Base-by-base conservation (phyloP, 2,888 invertebrate genomes). In the Hyalella azteca region DNA sequence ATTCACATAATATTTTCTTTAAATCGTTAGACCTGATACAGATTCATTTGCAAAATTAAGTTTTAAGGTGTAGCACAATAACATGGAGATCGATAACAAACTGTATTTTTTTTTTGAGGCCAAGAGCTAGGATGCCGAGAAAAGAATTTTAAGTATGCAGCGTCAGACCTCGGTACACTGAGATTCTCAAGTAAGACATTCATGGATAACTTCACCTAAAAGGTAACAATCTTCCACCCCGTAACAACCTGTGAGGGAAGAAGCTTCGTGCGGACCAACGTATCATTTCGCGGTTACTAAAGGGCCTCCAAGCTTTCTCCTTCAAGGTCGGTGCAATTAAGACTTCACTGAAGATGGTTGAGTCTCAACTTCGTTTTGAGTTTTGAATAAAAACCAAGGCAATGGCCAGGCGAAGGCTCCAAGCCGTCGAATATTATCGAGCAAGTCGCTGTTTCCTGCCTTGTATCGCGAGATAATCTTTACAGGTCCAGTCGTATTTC, bases 401-500 rank as follows among this genome's bases (percentile, higher is more conserved):
- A 13, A 7, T 7, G 26, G 11, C 4, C 19, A 9, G 54, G 22
- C 22, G 66, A 13, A 66, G 36, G 59, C 13, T 32, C 32, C 32
- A 19, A 11, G 19, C 36, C 11, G 66, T 22, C 66, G 19, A 66
- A 66, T 66, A 66, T 66, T 29, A 66, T 66, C 26, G 54, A 11
- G 26, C 26, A 5, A n/a, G 54, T 13, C 66, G 66, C 39, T 29
- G 36, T 66, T 66, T 66, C 66, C 66, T 66, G 66, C 29, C 5
- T 11, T 19, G 19, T 66, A 66, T 66, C 66, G 13, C 36, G 36
- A 36, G 66, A 66, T 66, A 66, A 66, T 66, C 66, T 66, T 66
- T 39, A 36, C 66, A 66, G 66, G 36, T 19, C 36, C 36, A 36
- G 66, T 36, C 66, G 66, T 66, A 66, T 66, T 66, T 66, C 66